Conservation (phyloP, 2,888 invertebrate species). For the Hypomecis punctinalis region DNA sequence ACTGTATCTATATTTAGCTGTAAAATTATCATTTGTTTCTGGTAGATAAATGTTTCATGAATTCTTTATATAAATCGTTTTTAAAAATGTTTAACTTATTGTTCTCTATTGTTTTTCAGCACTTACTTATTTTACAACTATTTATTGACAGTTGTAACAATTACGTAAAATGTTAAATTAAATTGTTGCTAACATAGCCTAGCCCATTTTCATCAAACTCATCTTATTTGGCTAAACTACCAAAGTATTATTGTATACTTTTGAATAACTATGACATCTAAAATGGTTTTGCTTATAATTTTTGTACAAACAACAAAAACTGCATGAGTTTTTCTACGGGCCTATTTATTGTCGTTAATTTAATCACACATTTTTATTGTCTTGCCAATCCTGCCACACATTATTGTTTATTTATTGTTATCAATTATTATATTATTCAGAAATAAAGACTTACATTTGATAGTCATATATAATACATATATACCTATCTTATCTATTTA, state of each 20-base stretch:
- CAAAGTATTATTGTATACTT: constrained; percentile 56
- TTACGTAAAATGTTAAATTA: too few relatives aligned
- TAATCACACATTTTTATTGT: constrained; percentile 8
- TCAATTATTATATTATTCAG: too few relatives aligned
- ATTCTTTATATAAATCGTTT: too few relatives aligned
- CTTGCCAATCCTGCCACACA: background rate
- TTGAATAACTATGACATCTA: constrained; percentile 63
- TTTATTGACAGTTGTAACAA: too few relatives aligned
- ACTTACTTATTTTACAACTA: too few relatives aligned
- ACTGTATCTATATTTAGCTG: too few relatives aligned
- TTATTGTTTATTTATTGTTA: too few relatives aligned
- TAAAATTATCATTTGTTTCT: too few relatives aligned
- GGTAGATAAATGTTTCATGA: too few relatives aligned
- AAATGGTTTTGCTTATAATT: background rate
- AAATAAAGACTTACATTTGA: too few relatives aligned
- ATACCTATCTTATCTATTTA: background rate
- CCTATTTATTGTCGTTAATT: background rate
- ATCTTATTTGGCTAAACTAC: constrained; percentile 57
- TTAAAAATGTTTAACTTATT: too few relatives aligned
- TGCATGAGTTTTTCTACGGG: background rate
- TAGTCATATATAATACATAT: background rate
- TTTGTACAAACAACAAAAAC: background rate
- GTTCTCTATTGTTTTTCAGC: too few relatives aligned
- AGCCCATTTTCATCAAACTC: constrained; percentile 53
- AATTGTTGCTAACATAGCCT: constrained; percentile 22